phyloP scores from a whole-genome alignment of 2,797 vertebrate species.

The Delichon dasypus region DNA sequence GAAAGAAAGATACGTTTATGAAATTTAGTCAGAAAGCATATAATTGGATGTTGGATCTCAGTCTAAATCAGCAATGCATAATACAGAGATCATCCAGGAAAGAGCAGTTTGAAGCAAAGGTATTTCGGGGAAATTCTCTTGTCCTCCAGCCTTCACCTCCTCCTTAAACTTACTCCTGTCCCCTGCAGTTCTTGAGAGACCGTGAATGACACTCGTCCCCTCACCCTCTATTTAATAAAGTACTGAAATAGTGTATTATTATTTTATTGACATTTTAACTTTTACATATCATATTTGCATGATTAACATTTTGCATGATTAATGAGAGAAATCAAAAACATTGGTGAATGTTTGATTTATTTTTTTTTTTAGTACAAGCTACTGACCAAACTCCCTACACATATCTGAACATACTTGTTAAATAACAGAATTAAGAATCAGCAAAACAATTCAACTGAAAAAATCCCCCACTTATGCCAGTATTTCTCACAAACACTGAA shows the following conservation, averaged over 20 bases:
- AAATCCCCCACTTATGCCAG: neutral
- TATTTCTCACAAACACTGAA: neutral
- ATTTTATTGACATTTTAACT: conserved; percentile 18
- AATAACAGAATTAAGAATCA: neutral
- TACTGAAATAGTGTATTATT: neutral
- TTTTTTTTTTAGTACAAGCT: neutral
- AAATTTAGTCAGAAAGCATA: neutral
- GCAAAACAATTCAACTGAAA: conserved; percentile 11
- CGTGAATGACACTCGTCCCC: accelerated
- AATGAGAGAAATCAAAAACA: neutral
- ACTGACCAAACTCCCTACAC: neutral
- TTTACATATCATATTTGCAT: neutral
- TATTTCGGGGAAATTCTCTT: neutral
- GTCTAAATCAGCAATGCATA: neutral
- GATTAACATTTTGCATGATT: neutral
- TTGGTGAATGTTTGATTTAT: neutral
- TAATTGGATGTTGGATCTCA: neutral
- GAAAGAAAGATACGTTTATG: neutral
- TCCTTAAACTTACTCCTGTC: neutral
- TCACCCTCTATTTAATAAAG: neutral
- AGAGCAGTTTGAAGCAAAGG: neutral
- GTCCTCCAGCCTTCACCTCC: neutral
- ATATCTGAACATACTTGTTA: neutral
- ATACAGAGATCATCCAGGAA: neutral
- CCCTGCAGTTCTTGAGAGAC: neutral